phyloP scores from a whole-genome alignment of 2,113 vertebrate species.

The Phalacrocorax pelagicus region DNA sequence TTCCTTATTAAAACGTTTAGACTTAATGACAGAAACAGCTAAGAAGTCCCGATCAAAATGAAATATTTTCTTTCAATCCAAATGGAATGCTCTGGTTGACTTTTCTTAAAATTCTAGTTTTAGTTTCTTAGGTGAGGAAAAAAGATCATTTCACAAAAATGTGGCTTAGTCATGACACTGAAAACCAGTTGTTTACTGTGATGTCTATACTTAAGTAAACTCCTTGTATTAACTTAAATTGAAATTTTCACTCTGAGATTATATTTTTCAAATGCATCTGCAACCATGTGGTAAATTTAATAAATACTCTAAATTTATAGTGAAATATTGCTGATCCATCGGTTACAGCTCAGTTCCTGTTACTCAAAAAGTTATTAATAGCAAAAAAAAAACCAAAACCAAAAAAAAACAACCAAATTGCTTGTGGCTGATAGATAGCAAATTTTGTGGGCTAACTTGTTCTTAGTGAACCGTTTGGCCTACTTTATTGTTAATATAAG shows the following conservation, averaged over 20 bases:
- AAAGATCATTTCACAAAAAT: background rate
- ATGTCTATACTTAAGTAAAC: background rate
- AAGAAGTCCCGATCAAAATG: background rate
- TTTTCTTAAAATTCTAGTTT: background rate
- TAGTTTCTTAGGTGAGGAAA: background rate
- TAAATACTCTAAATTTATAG: background rate
- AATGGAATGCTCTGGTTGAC: background rate
- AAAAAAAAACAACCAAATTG: background rate
- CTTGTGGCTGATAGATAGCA: background rate
- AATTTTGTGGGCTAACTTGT: background rate
- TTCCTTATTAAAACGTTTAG: background rate
- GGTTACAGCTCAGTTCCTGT: background rate
- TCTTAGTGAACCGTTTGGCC: background rate
- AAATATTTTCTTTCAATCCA: background rate
- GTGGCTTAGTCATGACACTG: background rate
- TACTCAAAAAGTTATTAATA: background rate
- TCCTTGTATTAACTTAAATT: background rate
- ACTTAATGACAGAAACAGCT: background rate
- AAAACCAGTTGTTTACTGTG: background rate
- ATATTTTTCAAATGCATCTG: background rate
- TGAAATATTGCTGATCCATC: background rate
- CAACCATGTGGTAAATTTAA: background rate
- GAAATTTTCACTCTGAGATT: background rate
- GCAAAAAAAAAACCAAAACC: background rate
- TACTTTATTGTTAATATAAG: background rate